Conservation (phyloP, 2,888 invertebrate species). For the Ennomos fuscantarius region DNA sequence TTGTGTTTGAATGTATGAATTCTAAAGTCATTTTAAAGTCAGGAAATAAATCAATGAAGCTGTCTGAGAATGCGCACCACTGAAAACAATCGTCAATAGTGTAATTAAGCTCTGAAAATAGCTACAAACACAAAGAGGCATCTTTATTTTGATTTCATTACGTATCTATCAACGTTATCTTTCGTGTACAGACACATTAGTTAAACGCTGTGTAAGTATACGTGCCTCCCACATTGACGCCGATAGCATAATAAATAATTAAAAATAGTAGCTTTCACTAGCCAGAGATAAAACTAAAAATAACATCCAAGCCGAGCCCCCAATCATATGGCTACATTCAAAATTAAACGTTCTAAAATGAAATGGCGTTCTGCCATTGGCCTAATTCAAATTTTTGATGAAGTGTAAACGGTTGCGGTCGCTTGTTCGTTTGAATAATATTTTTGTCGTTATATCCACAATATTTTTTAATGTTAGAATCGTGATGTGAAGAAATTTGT, state of each 20-base stretch:
- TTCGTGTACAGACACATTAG: conserved; percentile 5
- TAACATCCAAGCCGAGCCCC: conserved; percentile 57
- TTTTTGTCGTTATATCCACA: not conserved
- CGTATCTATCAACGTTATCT: not conserved
- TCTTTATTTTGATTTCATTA: conserved; percentile 1
- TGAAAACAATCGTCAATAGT: not conserved
- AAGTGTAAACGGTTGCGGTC: conserved; percentile 28
- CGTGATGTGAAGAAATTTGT: conserved; percentile 10
- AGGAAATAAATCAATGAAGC: not conserved
- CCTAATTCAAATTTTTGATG: conserved; percentile 40
- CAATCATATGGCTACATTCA: conserved; percentile 54
- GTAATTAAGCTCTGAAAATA: conserved; percentile 2
- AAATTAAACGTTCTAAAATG: conserved; percentile 50
- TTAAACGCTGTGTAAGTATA: not conserved
- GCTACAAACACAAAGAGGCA: not conserved
- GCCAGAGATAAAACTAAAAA: conserved; percentile 35
- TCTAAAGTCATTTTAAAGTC: too few species aligned
- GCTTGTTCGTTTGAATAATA: conserved; percentile 25
- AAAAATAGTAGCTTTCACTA: conserved; percentile 45
- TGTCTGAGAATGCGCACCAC: conserved; percentile 5
- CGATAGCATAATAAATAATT: conserved; percentile 24
- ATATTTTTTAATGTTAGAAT: conserved; percentile 3
- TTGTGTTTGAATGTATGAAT: too few species aligned
- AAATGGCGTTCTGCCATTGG: conserved; percentile 46
- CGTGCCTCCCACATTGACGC: conserved; percentile 11